Percentiles rank a stretch among this genome's conserved stretches.
Conservation (phyloP, 2,113 vertebrate genomes). For the Cyanoramphus novaezelandiae region DNA sequence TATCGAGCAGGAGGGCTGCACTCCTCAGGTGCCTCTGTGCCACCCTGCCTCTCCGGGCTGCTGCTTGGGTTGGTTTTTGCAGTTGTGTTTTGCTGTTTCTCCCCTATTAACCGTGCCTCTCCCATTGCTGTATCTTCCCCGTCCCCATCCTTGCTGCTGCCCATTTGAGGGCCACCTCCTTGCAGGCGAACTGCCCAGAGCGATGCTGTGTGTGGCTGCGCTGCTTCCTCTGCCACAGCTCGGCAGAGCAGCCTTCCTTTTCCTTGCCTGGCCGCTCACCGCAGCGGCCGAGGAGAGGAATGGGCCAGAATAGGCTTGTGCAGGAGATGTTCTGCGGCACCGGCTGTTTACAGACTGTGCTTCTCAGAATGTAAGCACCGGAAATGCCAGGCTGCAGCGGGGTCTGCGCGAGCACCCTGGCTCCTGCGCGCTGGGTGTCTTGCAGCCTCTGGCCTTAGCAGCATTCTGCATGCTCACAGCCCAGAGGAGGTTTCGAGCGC, state of each 20-base stretch:
- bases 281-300: neutral
- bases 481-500: neutral
- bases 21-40: neutral
- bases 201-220: rapidly evolving
- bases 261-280: neutral
- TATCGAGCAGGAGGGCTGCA: neutral
- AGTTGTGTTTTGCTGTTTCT: neutral
- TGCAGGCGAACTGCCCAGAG: neutral
- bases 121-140: neutral
- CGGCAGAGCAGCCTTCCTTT: neutral
- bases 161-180: neutral
- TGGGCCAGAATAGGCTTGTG: neutral
- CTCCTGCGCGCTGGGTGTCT: neutral
- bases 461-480: neutral
- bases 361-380: neutral
- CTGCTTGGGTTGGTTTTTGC: neutral
- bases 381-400: neutral
- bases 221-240: neutral
- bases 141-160: neutral
- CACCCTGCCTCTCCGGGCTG: neutral
- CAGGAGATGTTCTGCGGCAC: neutral
- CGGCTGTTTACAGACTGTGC: neutral
- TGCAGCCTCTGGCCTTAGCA: neutral
- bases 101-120: neutral
- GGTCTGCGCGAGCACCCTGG: rapidly evolving